These are phyloP conservation scores for Coreius guichenoti DNA, from an alignment of 2,797 vertebrate genomes.

Conservation along the genomic window DNA sequence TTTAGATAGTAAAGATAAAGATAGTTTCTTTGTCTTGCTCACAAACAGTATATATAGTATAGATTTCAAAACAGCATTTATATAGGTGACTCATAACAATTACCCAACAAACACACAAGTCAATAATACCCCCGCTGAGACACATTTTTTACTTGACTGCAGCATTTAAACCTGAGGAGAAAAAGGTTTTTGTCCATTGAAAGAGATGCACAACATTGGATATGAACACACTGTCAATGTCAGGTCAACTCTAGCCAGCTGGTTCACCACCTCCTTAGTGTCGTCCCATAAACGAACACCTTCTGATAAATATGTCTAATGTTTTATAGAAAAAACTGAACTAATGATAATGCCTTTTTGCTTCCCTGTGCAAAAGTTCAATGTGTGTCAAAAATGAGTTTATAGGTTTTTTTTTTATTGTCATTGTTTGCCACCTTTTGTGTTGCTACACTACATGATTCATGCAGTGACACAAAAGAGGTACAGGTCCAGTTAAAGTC, in stretches of 20 bases:
- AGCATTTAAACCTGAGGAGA: not conserved
- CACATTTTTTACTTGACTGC: slow-evolving; percentile 3
- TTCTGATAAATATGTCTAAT: not conserved
- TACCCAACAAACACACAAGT: not conserved
- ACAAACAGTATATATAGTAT: slow-evolving; percentile 1
- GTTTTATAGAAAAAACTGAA: not conserved
- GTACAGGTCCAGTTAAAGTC: not conserved
- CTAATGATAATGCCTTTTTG: not conserved
- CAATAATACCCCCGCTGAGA: slow-evolving; percentile 19
- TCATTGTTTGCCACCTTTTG: not conserved
- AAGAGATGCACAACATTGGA: not conserved
- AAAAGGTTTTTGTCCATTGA: slow-evolving; percentile 1
- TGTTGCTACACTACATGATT: not conserved
- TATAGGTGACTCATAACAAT: not conserved
- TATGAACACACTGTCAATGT: not conserved
- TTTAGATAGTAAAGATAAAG: not conserved
- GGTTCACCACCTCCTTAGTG: not conserved
- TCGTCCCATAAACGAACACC: not conserved
- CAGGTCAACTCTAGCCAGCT: slow-evolving; percentile 1
- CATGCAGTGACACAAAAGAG: not conserved
- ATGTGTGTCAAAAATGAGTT: not conserved
- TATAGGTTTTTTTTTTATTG: not conserved
- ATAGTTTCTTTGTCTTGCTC: not conserved
- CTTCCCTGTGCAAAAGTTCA: not conserved
- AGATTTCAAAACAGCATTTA: not conserved